A percentile compares a stretch with the other conserved stretches of the same genome.
phyloP scores from a whole-genome alignment of 2,888 invertebrate species.

The Drosophila leonis region DNA sequence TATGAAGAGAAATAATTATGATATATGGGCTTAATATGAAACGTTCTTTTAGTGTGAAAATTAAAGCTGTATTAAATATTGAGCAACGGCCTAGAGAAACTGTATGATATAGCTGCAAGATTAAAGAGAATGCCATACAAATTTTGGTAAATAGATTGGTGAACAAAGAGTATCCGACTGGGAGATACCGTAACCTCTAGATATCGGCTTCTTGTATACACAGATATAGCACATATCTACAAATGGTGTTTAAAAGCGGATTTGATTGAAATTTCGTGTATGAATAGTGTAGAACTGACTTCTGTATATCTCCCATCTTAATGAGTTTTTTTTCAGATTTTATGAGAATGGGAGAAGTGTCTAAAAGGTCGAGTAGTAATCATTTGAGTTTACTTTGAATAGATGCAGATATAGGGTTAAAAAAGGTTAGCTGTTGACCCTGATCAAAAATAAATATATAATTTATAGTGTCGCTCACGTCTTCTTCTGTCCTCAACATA shows the following conservation, averaged over 20 bases:
- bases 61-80: neutral
- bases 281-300: neutral
- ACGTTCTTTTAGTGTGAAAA: neutral
- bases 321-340: neutral
- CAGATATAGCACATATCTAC: neutral
- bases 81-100: neutral
- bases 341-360: neutral
- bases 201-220: neutral
- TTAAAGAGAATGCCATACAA: neutral
- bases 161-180: neutral
- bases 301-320: neutral
- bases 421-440: neutral
- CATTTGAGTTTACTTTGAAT: too few species aligned
- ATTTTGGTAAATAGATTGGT: neutral
- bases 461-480: neutral
- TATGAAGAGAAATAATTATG: neutral
- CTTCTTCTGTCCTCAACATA: neutral
- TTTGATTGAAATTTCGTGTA: neutral
- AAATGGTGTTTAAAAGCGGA: neutral
- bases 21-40: neutral
- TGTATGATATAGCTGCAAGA: neutral
- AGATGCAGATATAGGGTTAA: too few species aligned
- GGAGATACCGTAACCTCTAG: accelerated
- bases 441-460: neutral
- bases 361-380: neutral